Percentiles rank a stretch among this genome's conserved stretches.
Evolutionary conservation across 2,888 invertebrate species (phyloP).

Genomic region (Xanthia togata): DNA sequence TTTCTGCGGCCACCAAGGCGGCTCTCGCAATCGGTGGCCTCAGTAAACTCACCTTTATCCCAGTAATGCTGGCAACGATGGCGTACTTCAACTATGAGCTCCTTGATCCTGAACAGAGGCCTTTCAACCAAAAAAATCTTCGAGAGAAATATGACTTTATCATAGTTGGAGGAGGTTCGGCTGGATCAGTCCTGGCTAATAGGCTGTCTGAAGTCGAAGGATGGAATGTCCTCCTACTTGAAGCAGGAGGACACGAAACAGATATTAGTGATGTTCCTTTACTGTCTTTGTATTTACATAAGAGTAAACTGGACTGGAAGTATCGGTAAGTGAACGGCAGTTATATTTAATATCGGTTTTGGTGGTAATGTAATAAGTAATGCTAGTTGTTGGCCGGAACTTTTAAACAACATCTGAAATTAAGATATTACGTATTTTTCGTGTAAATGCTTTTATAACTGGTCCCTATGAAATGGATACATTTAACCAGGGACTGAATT

Average conservation of each 20-base stretch:
- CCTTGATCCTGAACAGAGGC: constrained; percentile 95
- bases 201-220: constrained; percentile 94
- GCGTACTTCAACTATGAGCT: constrained; percentile 96
- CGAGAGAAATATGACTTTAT: constrained; percentile 95
- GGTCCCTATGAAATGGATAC: neutral
- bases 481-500: no score
- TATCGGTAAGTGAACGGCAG: constrained; percentile 91
- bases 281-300: constrained; percentile 96
- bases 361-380: constrained; percentile 9
- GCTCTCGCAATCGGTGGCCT: constrained; percentile 93
- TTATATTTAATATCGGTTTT: constrained; percentile 4
- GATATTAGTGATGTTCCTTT: constrained; percentile 96
- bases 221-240: constrained; percentile 95
- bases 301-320: constrained; percentile 97
- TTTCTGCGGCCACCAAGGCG: constrained; percentile 93
- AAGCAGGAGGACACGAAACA: constrained; percentile 96
- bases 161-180: constrained; percentile 95
- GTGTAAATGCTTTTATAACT: neutral
- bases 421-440: neutral
- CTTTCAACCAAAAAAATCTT: constrained; percentile 92
- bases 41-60: constrained; percentile 93
- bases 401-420: neutral
- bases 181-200: constrained; percentile 95
- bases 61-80: constrained; percentile 93
- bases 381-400: constrained; percentile 2